phyloP scores from a whole-genome alignment of 2,888 invertebrate species.

The Leucophora obtusa region DNA sequence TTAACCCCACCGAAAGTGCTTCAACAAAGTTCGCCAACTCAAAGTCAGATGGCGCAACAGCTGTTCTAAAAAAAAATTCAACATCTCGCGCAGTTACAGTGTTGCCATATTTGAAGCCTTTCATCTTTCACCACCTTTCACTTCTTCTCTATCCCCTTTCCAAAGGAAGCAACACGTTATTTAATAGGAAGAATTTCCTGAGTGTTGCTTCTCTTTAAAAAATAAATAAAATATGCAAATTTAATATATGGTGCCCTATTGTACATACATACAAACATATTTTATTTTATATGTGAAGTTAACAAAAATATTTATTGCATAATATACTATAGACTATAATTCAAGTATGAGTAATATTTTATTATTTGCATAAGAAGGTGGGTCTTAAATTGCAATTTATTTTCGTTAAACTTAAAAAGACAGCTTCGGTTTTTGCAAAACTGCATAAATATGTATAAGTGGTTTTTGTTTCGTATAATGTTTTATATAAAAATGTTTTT shows the following conservation, averaged over 20 bases:
- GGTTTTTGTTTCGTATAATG: conserved; percentile 5
- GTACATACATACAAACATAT: neutral
- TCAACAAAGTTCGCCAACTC: no score
- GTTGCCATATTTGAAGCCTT: no score
- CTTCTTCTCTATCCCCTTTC: no score
- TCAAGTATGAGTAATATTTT: conserved; percentile 40
- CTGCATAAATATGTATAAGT: conserved; percentile 38
- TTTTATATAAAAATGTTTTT: neutral
- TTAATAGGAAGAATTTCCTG: no score
- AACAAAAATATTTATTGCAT: neutral
- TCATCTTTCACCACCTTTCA: no score
- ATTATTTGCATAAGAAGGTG: conserved; percentile 48
- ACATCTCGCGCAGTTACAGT: no score
- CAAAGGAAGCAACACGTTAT: no score
- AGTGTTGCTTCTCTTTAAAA: no score
- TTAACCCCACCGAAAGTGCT: no score
- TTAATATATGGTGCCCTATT: neutral
- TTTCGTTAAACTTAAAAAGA: conserved; percentile 50
- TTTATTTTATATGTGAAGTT: neutral
- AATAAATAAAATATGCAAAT: no score
- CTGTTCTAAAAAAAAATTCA: no score
- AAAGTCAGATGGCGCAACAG: no score
- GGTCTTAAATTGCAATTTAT: conserved; percentile 60
- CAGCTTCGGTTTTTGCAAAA: conserved; percentile 24
- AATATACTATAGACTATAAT: neutral